A percentile compares a stretch with the other conserved stretches of the same genome.
Conservation (phyloP, 2,113 vertebrate genomes). For the Petaurus breviceps region DNA sequence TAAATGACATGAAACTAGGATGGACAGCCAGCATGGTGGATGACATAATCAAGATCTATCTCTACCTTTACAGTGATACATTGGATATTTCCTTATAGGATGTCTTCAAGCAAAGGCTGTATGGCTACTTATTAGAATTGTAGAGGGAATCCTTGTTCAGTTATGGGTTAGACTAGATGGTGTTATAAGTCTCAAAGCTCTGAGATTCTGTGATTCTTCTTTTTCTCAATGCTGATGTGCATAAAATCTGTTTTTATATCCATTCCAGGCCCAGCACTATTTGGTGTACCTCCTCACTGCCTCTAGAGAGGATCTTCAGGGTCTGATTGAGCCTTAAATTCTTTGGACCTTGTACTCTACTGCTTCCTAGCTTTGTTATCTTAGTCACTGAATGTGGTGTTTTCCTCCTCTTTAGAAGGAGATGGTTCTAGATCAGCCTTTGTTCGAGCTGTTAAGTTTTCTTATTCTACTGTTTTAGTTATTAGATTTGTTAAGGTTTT, state of each 20-base stretch:
- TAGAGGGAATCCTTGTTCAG: background rate
- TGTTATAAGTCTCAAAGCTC: background rate
- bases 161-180: background rate
- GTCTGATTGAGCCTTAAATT: background rate
- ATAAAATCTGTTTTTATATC: background rate
- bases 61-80: background rate
- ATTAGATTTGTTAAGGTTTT: background rate
- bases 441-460: background rate
- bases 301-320: background rate
- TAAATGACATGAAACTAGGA: background rate
- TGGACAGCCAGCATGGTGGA: background rate
- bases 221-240: background rate
- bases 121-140: background rate
- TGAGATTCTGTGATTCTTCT: background rate
- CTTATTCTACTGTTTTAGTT: background rate
- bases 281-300: background rate
- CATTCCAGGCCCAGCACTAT: background rate
- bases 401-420: background rate
- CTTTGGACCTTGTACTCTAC: background rate
- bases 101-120: background rate
- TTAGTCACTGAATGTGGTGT: background rate
- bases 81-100: background rate
- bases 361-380: background rate
- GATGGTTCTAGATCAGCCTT: background rate
- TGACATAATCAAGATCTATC: background rate